Evolutionary conservation across 2,888 invertebrate genomes (phyloP), one percentile per base, ranked within the genome.

Genomic region (Ormyrus nitidulus): DNA sequence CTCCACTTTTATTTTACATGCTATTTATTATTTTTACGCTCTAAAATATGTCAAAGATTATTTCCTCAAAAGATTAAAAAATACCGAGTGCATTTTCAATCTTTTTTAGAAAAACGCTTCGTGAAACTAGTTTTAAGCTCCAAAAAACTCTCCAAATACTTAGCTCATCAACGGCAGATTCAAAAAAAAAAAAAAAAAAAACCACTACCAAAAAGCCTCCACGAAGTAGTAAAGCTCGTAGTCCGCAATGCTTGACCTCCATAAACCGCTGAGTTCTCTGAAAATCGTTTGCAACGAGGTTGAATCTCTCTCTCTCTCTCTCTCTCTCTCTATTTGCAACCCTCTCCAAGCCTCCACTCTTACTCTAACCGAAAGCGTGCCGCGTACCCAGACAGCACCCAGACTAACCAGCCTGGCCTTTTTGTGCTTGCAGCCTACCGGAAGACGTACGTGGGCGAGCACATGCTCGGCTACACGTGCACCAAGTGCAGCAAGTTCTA

Each of bases 401-500:
- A n/a, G 11, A 68, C 71, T 78, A 75, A 81, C 69, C 34, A 10
- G 34, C 9, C n/a, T 11, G 56, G 6, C 46, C 7, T 75, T 78
- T 81, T 82, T 90, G 81, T 90, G 89, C 80, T 90, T 89, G 81
- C 89, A 90, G 90, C 88, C 59, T 90, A 90, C 85, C 90, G 90
- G 79, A 90, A 90, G 87, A 90, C 90, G 85, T 90, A 90, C 86
- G 88, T 89, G 85, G 90, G 90, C 82, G 90, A 90, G 85, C 90
- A 89, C 85, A 88, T 90, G 84, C 88, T 90, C 83, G 90, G 90
- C 84, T 90, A 90, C 84, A 90, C 90, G 73, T 90, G 90, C 85
- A 89, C 89, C 81, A 90, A 90, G 85, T 90, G 90, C 88, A 90
- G 90, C 87, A 90, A 90, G 81, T 90, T 90, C 90, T 90, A 90